Percentiles rank a stretch among this genome's conserved stretches.
Conservation (phyloP, 2,113 vertebrate species). For the Pontoporia blainvillei region DNA sequence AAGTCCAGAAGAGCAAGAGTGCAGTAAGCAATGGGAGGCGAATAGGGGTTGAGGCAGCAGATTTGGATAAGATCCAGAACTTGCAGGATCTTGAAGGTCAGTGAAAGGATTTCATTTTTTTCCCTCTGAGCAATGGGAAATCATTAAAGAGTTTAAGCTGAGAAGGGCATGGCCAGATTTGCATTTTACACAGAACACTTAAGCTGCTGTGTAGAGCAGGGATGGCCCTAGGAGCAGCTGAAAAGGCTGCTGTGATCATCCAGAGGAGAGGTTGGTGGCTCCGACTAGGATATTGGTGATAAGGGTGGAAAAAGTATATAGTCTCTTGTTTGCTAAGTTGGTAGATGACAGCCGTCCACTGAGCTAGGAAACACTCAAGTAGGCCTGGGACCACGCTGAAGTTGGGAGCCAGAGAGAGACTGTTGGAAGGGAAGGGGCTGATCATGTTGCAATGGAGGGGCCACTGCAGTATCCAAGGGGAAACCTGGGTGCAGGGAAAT, state of each 20-base stretch:
- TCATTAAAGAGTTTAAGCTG: background rate
- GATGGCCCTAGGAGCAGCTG: background rate
- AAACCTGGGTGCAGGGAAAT: background rate
- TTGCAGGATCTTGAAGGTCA: background rate
- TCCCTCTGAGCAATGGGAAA: background rate
- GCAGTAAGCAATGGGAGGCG: background rate
- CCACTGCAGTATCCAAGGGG: too few species aligned
- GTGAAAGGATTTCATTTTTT: background rate
- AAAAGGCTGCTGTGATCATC: background rate
- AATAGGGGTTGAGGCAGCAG: background rate
- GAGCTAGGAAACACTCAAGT: background rate
- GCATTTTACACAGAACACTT: background rate
- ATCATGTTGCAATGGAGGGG: background rate
- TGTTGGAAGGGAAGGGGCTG: background rate
- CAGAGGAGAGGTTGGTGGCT: background rate
- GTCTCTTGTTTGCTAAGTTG: background rate
- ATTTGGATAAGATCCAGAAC: background rate
- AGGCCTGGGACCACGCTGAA: background rate
- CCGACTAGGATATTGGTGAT: background rate
- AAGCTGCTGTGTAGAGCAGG: background rate
- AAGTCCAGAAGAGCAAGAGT: background rate
- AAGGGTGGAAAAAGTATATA: background rate
- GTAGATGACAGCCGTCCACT: background rate
- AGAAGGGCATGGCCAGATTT: background rate
- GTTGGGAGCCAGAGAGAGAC: background rate